Percentiles rank a stretch among this genome's conserved stretches.
Evolutionary conservation across 2,797 vertebrate genomes (phyloP).

Genomic region (Halcyon leucocephala): DNA sequence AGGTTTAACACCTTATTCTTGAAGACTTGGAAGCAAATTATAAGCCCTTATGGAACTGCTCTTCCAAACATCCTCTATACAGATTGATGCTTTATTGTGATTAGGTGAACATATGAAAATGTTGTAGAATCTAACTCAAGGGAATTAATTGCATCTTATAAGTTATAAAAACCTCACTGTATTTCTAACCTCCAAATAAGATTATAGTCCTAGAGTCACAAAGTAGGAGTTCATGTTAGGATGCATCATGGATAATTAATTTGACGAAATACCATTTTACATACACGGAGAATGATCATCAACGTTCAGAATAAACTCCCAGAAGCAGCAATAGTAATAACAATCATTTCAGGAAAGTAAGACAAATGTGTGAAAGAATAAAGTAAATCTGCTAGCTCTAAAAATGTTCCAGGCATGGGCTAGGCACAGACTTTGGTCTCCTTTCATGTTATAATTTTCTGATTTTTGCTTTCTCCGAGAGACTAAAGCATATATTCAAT

Average conservation of each 20-base stretch:
- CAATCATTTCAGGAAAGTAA: background rate
- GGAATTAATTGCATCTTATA: background rate
- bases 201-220: background rate
- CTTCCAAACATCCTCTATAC: background rate
- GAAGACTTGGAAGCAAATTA: background rate
- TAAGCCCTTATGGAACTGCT: background rate
- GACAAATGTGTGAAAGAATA: background rate
- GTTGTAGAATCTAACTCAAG: background rate
- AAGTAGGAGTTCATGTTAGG: background rate
- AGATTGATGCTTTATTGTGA: background rate
- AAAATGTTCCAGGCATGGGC: background rate
- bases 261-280: background rate
- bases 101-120: background rate
- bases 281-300: background rate
- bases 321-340: background rate
- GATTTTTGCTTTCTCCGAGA: constrained; percentile 7
- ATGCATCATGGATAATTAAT: background rate
- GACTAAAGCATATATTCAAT: constrained; percentile 52
- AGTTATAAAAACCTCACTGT: background rate
- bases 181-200: background rate
- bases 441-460: constrained; percentile 59
- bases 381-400: background rate
- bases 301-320: background rate
- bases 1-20: background rate
- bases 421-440: constrained; percentile 32